Evolutionary conservation across 2,888 invertebrate genomes (phyloP), one percentile per base, ranked within the genome.

Genomic region (Danaus chrysippus): DNA sequence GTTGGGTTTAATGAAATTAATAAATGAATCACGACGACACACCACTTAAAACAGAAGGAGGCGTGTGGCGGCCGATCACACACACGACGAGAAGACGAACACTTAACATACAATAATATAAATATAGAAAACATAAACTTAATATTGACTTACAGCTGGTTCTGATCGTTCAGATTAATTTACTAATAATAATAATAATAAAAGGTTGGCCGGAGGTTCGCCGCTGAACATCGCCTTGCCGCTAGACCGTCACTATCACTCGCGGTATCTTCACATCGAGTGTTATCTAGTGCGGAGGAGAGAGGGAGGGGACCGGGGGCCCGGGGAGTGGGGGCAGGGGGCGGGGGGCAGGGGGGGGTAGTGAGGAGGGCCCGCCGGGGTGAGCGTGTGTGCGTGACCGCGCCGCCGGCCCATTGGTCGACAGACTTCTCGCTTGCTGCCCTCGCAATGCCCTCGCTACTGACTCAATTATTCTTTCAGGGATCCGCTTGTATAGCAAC

Each of bases 171-270:
- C 23, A 6, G 49, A 49, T 17, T 49, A 17, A 9, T 49, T 49
- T 17, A 49, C 15, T 49, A 49, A 15, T 15, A 49, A 17, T 17
- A n/a, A 17, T 10, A 49, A 49, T 15, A 49, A 49, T 17, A 46
- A 49, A 49, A 49, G 15, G 10, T 49, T 64, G 58, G 52, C 49
- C 15, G 59, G 42, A 59, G 62, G 55, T 58, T 42, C 57, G 60
- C 57, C 54, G 19, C 55, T 56, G 62, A 61, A 62, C 69, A 68
- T 66, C 55, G 56, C 56, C 67, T 66, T 72, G 69, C 71, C 67
- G 71, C 71, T 55, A 60, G 68, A 68, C 54, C 67, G 65, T 68
- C 74, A 71, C 73, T 71, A 73, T 73, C 73, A 72, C 72, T 70
- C 73, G 68, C 70, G 67, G 70, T 68, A 68, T 73, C 70, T 67